Percentiles rank a stretch among this genome's conserved stretches.
phyloP scores from a whole-genome alignment of 2,888 invertebrate species.

The Pachycephus smyrnensis region DNA sequence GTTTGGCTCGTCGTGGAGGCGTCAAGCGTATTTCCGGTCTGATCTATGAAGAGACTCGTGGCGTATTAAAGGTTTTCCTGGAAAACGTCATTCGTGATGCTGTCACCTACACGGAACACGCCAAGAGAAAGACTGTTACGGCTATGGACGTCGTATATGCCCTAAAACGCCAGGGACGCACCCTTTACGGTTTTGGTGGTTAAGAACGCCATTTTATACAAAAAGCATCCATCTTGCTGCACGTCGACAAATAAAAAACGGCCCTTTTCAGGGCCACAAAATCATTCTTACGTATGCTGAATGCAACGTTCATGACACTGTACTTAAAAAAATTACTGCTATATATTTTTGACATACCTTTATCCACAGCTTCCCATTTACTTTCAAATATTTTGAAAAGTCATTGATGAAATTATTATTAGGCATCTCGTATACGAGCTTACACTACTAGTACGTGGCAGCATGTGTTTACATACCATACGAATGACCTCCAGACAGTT shows the following conservation, averaged over 20 bases:
- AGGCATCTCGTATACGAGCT: not conserved
- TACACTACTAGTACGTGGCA: not conserved
- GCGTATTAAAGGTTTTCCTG: constrained; percentile 78
- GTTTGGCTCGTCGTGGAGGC: constrained; percentile 71
- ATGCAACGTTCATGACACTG: not conserved
- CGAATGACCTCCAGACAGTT: not conserved
- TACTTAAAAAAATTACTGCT: not conserved
- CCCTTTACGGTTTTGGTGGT: constrained; percentile 71
- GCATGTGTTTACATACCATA: not conserved
- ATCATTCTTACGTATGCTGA: not conserved
- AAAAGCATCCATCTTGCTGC: not conserved
- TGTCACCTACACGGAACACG: constrained; percentile 74
- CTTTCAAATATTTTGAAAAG: not conserved
- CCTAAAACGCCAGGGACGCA: constrained; percentile 71
- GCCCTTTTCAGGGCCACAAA: constrained; percentile 40
- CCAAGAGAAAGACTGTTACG: constrained; percentile 74
- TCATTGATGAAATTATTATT: not conserved
- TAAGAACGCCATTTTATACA: constrained; percentile 35
- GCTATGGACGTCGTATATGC: constrained; percentile 75
- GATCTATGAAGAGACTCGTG: constrained; percentile 86
- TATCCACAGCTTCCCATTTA: not conserved
- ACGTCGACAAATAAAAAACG: constrained; percentile 13
- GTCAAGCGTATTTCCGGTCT: constrained; percentile 81
- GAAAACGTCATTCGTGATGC: constrained; percentile 74
- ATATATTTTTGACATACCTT: not conserved